phyloP scores from a whole-genome alignment of 1,140 invertebrate genomes.

The Euura lappo region DNA sequence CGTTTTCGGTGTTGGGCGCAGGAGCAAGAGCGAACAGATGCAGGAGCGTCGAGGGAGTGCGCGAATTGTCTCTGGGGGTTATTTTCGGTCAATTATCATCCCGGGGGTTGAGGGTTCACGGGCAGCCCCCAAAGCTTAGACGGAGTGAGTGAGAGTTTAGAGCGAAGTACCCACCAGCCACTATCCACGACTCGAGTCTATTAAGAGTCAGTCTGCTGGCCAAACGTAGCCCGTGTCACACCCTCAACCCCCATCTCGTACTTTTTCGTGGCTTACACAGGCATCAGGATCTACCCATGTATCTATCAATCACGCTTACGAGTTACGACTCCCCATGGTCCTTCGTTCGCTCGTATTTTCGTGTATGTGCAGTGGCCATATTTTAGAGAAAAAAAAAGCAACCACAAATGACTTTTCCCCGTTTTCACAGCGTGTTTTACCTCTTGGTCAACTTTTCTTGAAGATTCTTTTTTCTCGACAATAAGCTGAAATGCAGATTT shows the following conservation, averaged over 20 bases:
- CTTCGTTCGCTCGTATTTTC: not conserved
- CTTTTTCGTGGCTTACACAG: constrained; percentile 6
- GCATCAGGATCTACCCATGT: constrained; percentile 4
- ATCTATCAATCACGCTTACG: constrained; percentile 7
- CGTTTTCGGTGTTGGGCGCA: not conserved
- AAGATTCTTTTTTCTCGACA: too few relatives aligned
- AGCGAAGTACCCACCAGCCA: not conserved
- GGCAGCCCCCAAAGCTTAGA: not conserved
- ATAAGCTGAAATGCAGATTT: too few relatives aligned
- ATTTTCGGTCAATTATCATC: constrained; percentile 4
- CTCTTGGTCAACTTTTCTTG: too few relatives aligned
- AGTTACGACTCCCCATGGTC: constrained; percentile 6
- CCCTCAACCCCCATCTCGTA: constrained; percentile 1
- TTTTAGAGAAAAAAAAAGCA: too few relatives aligned
- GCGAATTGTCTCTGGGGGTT: constrained; percentile 5
- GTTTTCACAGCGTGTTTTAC: too few relatives aligned
- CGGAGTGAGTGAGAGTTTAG: not conserved
- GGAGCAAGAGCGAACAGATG: not conserved
- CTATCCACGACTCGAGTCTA: not conserved
- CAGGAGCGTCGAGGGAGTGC: not conserved
- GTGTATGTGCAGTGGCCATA: too few relatives aligned
- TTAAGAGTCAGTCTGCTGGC: constrained; percentile 4
- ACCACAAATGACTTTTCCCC: too few relatives aligned
- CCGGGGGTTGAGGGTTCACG: not conserved
- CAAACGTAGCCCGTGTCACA: not conserved